Evolutionary conservation across 2,113 vertebrate genomes (phyloP).

Genomic region (Otis tarda): DNA sequence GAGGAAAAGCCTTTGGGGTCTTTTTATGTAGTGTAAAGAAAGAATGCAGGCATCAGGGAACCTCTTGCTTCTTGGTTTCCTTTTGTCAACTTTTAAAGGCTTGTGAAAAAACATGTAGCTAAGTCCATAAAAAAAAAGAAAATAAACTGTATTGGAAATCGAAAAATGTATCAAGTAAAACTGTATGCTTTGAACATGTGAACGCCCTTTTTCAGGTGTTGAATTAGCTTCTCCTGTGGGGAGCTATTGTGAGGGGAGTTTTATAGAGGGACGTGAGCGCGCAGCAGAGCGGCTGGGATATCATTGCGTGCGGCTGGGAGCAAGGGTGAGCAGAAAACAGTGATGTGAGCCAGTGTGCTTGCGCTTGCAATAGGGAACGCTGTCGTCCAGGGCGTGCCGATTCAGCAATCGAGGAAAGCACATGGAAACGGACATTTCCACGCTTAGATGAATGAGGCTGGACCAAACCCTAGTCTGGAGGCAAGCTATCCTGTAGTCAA

Average conservation of each 20-base stretch:
- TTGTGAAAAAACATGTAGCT: background rate
- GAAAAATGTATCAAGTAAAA: background rate
- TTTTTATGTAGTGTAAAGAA: background rate
- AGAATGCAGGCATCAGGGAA: background rate
- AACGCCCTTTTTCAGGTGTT: background rate
- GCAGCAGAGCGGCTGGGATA: background rate
- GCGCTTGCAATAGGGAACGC: background rate
- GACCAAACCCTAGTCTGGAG: too few relatives aligned
- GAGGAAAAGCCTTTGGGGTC: background rate
- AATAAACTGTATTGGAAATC: background rate
- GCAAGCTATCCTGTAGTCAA: too few relatives aligned
- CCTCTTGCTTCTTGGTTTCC: background rate
- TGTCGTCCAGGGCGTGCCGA: background rate
- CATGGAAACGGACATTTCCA: too few relatives aligned
- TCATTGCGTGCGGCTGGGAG: background rate
- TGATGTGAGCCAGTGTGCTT: background rate
- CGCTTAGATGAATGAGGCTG: too few relatives aligned
- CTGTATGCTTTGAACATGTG: background rate
- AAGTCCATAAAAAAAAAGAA: background rate
- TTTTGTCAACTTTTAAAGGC: background rate
- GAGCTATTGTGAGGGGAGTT: background rate
- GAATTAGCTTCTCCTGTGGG: background rate
- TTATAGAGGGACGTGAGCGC: background rate
- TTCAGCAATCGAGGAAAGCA: too few relatives aligned
- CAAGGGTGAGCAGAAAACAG: background rate